Evolutionary conservation across 2,888 invertebrate genomes (phyloP), one percentile per base, ranked within the genome.

Genomic region (Achlya flavicornis): DNA sequence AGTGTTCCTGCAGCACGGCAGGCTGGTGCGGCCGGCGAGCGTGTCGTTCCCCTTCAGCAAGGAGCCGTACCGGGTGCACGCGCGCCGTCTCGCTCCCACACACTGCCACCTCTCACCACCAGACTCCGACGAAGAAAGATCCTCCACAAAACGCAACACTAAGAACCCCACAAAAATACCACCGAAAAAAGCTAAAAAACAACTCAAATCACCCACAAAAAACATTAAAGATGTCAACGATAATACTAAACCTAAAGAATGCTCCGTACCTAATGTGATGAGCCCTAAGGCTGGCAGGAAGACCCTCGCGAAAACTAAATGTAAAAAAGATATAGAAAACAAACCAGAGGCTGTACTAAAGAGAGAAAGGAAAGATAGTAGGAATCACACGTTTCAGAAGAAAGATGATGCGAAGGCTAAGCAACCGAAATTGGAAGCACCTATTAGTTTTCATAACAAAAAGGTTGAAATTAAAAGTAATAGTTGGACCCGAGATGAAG

Each of bases 401-500:
- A 82, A 75, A 69, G 77, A 84, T 11, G 85, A 86, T 7, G 65
- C 77, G 1, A 89, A 84, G 71, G 66, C 74, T 4, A 88, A 86
- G 64, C 83, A 85, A 61, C 76, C 81, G 19, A 90, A 85, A 48
- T 86, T 86, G 57, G 89, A 91, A 1, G 26, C 60, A 4, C 85
- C 86, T 58, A 70, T 68, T 1, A 67, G 32, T 19, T 57, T 43
- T 16, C 63, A 46, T 33, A 74, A 71, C n/a, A 79, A 77, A 19
- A 73, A 71, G n/a, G 69, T 70, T 33, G 83, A 83, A 48, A 67
- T 66, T 0, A 91, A 86, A 66, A 86, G 74, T 63, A 91, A 84
- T 48, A 87, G 86, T 71, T 98, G 97, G 97, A 96, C 96, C 0
- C 94, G 97, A 63, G 97, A 97, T 63, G 97, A 98, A 80, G 98